A percentile compares a stretch with the other conserved stretches of the same genome.
phyloP scores from a whole-genome alignment of 92 coral and sea anemone species.

The Blastomussa wellsi region DNA sequence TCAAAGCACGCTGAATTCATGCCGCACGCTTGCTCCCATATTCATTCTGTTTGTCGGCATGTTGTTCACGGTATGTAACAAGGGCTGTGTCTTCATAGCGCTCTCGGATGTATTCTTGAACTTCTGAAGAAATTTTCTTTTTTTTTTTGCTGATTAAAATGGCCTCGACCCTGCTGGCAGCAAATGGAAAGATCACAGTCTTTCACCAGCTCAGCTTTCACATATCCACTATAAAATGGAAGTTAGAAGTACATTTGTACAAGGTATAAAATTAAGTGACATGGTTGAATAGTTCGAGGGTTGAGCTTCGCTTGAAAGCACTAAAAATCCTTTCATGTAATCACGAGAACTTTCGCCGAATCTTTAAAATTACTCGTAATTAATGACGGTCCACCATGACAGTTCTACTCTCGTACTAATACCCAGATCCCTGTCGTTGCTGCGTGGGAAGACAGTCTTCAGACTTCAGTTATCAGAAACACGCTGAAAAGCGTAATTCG shows the following conservation, averaged over 20 bases:
- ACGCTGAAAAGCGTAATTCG: background rate
- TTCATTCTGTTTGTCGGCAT: conserved; percentile 25
- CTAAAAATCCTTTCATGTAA: background rate
- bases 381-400: conserved; percentile 23
- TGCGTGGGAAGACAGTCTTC: background rate
- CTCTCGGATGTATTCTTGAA: conserved; percentile 64
- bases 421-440: conserved; percentile 8
- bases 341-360: no score
- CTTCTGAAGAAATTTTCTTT: conserved; percentile 45
- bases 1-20: conserved; percentile 22
- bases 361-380: background rate
- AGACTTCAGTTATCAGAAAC: background rate
- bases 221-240: background rate
- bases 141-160: conserved; percentile 44
- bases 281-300: background rate
- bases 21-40: background rate
- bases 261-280: background rate
- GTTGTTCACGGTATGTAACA: conserved; percentile 60
- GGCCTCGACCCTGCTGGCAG: background rate
- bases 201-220: background rate
- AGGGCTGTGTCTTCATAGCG: conserved; percentile 77
- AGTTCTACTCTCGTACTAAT: background rate
- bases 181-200: background rate
- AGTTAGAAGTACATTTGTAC: background rate
- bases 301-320: background rate